These are phyloP conservation scores for Hymenopus coronatus DNA, from an alignment of 2,888 invertebrate genomes.

Conservation along the genomic window DNA sequence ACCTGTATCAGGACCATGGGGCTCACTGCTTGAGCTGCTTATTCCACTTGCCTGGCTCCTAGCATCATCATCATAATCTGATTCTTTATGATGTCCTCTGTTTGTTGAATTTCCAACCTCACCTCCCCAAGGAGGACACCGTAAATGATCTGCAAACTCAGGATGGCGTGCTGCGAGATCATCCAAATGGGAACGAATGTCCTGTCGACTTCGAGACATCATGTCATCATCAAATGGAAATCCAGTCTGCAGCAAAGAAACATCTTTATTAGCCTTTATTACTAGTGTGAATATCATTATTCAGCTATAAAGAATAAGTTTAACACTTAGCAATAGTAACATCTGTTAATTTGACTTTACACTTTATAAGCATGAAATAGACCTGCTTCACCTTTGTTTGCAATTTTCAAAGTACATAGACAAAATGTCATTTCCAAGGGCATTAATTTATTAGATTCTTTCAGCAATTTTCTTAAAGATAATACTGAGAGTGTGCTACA, in stretches of 20 bases:
- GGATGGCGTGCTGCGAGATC: constrained; percentile 71
- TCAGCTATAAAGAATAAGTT: too few species aligned
- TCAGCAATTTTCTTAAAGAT: too few species aligned
- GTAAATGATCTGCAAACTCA: constrained; percentile 68
- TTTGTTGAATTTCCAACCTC: constrained; percentile 36
- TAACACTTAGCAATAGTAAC: too few species aligned
- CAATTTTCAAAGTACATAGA: too few species aligned
- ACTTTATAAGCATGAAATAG: too few species aligned
- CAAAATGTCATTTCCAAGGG: too few species aligned
- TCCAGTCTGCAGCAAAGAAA: constrained; percentile 46
- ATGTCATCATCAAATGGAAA: constrained; percentile 67
- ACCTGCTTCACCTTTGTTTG: too few species aligned
- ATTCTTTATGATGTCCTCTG: constrained; percentile 40
- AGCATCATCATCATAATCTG: constrained; percentile 43
- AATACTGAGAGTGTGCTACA: too few species aligned
- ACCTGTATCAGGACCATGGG: constrained; percentile 45
- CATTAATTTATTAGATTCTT: too few species aligned
- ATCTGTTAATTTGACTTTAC: too few species aligned
- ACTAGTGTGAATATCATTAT: too few species aligned
- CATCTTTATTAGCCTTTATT: background rate
- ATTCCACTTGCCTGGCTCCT: constrained; percentile 44
- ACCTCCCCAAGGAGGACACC: constrained; percentile 45
- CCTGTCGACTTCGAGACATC: constrained; percentile 51
- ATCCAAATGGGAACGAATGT: constrained; percentile 57
- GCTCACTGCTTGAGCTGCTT: constrained; percentile 50